Conservation (phyloP, 2,888 invertebrate genomes). For the Tanypteryx hageni region DNA sequence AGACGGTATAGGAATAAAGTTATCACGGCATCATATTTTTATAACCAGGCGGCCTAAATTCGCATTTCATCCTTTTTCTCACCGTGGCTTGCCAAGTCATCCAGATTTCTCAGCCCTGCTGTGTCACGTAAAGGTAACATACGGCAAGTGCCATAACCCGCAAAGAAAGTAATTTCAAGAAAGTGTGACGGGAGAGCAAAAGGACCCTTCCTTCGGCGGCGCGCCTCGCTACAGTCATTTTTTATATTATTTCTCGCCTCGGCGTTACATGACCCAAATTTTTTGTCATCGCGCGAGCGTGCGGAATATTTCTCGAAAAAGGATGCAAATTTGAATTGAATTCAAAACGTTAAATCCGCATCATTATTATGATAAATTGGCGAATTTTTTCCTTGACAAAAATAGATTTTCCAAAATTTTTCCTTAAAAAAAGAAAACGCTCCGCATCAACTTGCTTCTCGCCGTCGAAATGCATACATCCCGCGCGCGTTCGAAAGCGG, state of each 20-base stretch:
- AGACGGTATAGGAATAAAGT: not conserved
- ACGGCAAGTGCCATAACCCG: conserved; percentile 20
- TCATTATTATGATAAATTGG: not conserved
- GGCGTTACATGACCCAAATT: not conserved
- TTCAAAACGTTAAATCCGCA: not conserved
- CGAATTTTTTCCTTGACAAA: not conserved
- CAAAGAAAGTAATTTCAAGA: not conserved
- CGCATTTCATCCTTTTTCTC: not conserved
- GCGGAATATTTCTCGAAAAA: not conserved
- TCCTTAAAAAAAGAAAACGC: no score
- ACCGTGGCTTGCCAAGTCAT: not conserved
- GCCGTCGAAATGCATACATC: no score
- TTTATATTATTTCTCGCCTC: not conserved
- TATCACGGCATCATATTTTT: not conserved
- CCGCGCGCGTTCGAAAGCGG: no score
- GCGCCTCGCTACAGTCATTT: not conserved
- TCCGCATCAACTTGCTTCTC: no score
- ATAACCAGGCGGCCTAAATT: not conserved
- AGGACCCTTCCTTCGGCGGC: not conserved
- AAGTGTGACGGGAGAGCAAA: not conserved
- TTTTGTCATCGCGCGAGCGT: not conserved
- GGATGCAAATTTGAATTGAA: not conserved
- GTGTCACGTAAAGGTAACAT: conserved; percentile 16
- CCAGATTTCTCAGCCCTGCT: not conserved
- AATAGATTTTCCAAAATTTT: not conserved